These are phyloP conservation scores for Copidosoma aretas DNA, from an alignment of 2,888 invertebrate genomes.

Conservation along the genomic window DNA sequence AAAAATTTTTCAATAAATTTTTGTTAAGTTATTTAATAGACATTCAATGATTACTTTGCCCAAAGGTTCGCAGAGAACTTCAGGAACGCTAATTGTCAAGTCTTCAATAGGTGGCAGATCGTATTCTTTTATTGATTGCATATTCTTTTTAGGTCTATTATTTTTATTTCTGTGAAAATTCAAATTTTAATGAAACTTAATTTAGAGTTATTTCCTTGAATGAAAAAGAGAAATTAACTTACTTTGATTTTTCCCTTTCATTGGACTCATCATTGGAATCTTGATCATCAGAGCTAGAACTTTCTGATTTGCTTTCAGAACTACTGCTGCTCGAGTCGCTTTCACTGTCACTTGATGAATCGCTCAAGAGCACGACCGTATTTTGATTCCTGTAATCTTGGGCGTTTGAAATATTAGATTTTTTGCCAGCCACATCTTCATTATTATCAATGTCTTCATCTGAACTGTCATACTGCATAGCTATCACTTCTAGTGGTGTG, in stretches of 20 bases:
- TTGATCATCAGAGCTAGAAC: conserved; percentile 31
- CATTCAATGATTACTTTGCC: conserved; percentile 75
- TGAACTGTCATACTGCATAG: conserved; percentile 48
- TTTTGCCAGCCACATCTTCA: conserved; percentile 15
- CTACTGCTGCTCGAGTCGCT: conserved; percentile 47
- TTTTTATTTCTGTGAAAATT: conserved; percentile 32
- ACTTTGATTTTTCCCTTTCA: conserved; percentile 15
- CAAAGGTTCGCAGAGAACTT: conserved; percentile 75
- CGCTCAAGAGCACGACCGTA: conserved; percentile 23
- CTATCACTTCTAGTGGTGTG: conserved; percentile 36
- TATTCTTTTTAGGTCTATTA: conserved; percentile 28
- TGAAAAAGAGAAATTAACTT: conserved; percentile 12
- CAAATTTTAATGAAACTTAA: conserved; percentile 8
- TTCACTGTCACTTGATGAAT: conserved; percentile 46
- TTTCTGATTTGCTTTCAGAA: conserved; percentile 40
- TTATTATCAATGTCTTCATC: conserved; percentile 48
- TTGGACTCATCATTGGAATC: conserved; percentile 36
- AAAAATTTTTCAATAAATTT: conserved; percentile 8
- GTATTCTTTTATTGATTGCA: conserved; percentile 65
- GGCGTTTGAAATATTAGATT: conserved; percentile 23
- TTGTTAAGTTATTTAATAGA: conserved; percentile 21
- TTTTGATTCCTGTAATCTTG: conserved; percentile 25
- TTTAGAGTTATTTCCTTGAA: neutral
- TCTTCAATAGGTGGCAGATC: conserved; percentile 85
- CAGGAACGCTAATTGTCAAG: conserved; percentile 78